Conservation (phyloP, 2,797 vertebrate species). For the Antrozous pallidus region DNA sequence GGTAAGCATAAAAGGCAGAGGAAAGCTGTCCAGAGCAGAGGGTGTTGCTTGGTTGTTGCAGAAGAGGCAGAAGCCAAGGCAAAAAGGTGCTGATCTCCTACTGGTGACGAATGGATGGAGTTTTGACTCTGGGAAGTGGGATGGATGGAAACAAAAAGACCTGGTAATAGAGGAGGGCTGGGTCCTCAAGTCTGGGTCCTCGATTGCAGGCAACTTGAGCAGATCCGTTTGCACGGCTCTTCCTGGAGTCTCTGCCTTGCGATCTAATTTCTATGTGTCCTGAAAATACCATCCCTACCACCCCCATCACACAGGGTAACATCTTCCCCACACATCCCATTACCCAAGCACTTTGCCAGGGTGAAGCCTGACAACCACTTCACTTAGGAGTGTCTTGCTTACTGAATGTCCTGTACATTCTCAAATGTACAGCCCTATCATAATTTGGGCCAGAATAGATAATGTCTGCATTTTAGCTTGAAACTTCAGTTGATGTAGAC, state of each 20-base stretch:
- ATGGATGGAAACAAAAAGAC: background rate
- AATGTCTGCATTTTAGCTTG: background rate
- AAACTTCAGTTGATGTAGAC: background rate
- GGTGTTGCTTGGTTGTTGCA: background rate
- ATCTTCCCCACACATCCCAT: fast-evolving
- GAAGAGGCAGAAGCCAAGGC: background rate
- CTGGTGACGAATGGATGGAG: background rate
- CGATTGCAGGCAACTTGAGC: background rate
- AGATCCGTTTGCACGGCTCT: background rate
- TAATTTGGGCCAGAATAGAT: background rate
- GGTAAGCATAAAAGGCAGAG: background rate
- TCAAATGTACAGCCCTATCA: background rate
- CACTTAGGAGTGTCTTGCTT: background rate
- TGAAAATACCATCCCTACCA: background rate
- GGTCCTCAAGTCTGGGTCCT: background rate
- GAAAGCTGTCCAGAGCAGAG: background rate
- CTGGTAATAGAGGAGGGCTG: too few species aligned
- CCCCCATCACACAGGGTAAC: too few species aligned
- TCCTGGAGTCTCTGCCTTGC: background rate
- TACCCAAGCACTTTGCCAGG: background rate
- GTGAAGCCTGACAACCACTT: background rate
- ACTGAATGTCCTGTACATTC: background rate
- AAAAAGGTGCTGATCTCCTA: background rate
- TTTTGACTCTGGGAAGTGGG: background rate
- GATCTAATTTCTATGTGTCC: background rate